These are phyloP conservation scores for Lethocerus indicus DNA, from an alignment of 1,140 invertebrate genomes.

Conservation along the genomic window DNA sequence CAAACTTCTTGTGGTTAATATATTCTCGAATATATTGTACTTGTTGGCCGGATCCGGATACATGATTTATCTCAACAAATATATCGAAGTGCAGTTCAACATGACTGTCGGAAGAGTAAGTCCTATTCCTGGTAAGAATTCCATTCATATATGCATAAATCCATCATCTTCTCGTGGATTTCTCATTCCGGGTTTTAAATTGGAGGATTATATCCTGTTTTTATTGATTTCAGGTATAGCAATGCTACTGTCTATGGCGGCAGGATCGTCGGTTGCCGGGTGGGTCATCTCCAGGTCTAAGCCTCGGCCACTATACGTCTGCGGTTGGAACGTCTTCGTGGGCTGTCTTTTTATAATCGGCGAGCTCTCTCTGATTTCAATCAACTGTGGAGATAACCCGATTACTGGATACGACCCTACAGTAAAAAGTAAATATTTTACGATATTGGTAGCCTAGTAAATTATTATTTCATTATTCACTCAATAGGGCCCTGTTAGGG, in stretches of 20 bases:
- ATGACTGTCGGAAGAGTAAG: conserved; percentile 40
- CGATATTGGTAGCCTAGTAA: neutral
- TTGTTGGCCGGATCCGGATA: conserved; percentile 46
- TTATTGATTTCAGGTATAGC: conserved; percentile 26
- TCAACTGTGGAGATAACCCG: conserved; percentile 31
- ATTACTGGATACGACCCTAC: conserved; percentile 24
- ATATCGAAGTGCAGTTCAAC: conserved; percentile 49
- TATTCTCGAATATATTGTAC: conserved; percentile 36
- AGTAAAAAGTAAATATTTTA: too few relatives aligned
- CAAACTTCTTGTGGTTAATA: conserved; percentile 37
- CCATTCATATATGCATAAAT: too few relatives aligned
- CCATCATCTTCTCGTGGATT: too few relatives aligned
- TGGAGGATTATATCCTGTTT: too few relatives aligned
- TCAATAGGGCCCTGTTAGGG: neutral
- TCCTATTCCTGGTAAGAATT: conserved; percentile 41
- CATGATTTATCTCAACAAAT: conserved; percentile 49
- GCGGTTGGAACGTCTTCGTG: conserved; percentile 45
- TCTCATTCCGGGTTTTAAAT: too few relatives aligned
- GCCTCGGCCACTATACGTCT: conserved; percentile 35
- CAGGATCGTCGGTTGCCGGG: conserved; percentile 43
- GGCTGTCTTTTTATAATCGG: conserved; percentile 33
- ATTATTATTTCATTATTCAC: neutral
- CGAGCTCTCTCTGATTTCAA: conserved; percentile 32
- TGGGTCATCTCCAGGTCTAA: conserved; percentile 39
- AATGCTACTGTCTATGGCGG: conserved; percentile 34